phyloP scores from a whole-genome alignment of 35 echinoderm and acorn worm species.

The Amphiura filiformis region DNA sequence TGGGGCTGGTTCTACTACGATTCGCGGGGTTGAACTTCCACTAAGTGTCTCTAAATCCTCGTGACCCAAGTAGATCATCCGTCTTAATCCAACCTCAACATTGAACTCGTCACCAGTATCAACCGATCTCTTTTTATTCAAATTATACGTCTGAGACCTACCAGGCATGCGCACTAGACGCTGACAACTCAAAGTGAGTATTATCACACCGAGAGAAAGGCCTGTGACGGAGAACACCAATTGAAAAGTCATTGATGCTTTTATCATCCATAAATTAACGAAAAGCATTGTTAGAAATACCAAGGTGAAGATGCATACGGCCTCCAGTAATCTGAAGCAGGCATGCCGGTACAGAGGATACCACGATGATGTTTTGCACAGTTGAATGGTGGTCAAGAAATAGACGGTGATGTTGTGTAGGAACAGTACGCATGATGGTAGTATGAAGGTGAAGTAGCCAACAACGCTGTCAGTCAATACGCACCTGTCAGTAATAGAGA shows the following conservation, averaged over 20 bases:
- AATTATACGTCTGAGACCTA: neutral
- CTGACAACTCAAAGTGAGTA: neutral
- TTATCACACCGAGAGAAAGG: neutral
- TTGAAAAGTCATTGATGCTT: neutral
- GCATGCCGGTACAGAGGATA: neutral
- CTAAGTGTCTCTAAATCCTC: neutral
- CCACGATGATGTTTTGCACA: neutral
- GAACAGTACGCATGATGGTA: neutral
- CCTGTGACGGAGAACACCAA: neutral
- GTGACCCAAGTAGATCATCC: neutral
- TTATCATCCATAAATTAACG: neutral
- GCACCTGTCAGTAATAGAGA: neutral
- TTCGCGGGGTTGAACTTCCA: neutral
- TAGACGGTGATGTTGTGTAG: neutral
- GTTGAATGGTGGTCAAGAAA: neutral
- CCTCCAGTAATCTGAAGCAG: neutral
- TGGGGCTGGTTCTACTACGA: neutral
- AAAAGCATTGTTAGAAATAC: neutral
- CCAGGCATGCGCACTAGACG: neutral
- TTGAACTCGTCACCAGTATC: neutral
- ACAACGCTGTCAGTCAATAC: neutral
- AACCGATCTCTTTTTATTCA: neutral
- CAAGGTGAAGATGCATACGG: neutral
- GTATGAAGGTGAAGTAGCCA: neutral
- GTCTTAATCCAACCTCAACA: neutral